Evolutionary conservation across 2,113 vertebrate genomes (phyloP), one percentile per base, ranked within the genome.

Genomic region (Anguilla rostrata): DNA sequence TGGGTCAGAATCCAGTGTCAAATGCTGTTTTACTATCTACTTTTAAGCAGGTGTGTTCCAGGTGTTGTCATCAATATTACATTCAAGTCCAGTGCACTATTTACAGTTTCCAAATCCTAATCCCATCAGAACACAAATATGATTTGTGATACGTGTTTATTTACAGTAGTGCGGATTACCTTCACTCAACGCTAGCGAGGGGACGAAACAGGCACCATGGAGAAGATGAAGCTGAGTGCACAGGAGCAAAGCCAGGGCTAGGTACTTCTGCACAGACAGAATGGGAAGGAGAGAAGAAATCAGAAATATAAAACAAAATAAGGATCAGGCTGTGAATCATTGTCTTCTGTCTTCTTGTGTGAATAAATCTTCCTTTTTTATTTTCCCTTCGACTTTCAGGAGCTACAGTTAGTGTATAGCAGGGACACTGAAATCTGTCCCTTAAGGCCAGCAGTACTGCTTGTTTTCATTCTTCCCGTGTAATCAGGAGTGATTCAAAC

Each of bases 191-290:
- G n/a, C n/a, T n/a, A n/a, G n/a, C n/a, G n/a, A n/a, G n/a, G n/a
- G n/a, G n/a, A n/a, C n/a, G 15, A 7, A 86, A 29, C 85, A 86
- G 56, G 0, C 22, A 29, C 53, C 12, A 66, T 86, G 39, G 53
- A 86, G 53, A 26, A 86, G 78, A 43, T 56, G 15, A 63, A 86
- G 85, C 34, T 29, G 53, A 41, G 56, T 3, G 3, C 78, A 81
- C 85, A 86, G 53, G 81, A 86, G 43, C 85, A 86, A 79, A 60
- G 78, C 78, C 39, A 66, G 20, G 66, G 39, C 78, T 20, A 81
- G 43, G 20, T 8, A 46, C 39, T 80, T 81, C 85, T 86, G 57
- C 22, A 86, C 18, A 11, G 26, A 41, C 49, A 81, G 56, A 22
- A 16, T 3, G 79, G 39, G 11, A 75, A 26, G 26, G n/a, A 75